phyloP scores from a whole-genome alignment of 1,140 invertebrate genomes.

The Danaus melanippus region DNA sequence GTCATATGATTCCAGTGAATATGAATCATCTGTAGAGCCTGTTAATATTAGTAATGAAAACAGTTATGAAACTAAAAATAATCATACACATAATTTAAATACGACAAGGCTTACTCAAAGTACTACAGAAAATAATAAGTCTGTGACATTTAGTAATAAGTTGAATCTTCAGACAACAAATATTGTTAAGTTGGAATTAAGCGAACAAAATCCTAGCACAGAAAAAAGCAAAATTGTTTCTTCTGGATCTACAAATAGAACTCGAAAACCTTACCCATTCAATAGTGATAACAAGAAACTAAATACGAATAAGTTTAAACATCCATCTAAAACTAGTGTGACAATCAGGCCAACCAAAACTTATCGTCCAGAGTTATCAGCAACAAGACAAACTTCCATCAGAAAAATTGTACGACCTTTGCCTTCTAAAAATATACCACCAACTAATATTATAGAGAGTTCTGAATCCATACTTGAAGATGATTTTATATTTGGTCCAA shows the following conservation, averaged over 20 bases:
- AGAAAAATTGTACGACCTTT: slow-evolving; percentile 46
- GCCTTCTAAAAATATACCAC: slow-evolving; percentile 28
- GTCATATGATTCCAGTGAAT: slow-evolving; percentile 37
- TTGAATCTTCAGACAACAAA: too few relatives aligned
- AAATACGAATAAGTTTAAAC: slow-evolving; percentile 42
- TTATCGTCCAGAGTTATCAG: slow-evolving; percentile 42
- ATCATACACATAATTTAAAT: too few relatives aligned
- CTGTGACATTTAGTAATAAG: too few relatives aligned
- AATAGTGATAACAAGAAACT: slow-evolving; percentile 43
- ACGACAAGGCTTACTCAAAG: too few relatives aligned
- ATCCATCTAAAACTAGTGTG: slow-evolving; percentile 34
- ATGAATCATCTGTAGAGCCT: slow-evolving; percentile 23
- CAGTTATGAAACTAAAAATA: too few relatives aligned
- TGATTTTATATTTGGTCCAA: slow-evolving; percentile 47
- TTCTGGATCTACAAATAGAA: slow-evolving; percentile 44
- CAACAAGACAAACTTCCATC: slow-evolving; percentile 35
- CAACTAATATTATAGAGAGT: slow-evolving; percentile 55
- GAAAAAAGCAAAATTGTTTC: slow-evolving; percentile 45
- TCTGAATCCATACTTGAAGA: slow-evolving; percentile 61
- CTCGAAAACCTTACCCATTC: slow-evolving; percentile 56
- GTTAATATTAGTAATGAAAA: slow-evolving; percentile 29
- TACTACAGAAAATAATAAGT: too few relatives aligned
- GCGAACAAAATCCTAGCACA: slow-evolving; percentile 33
- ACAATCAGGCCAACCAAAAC: slow-evolving; percentile 48
- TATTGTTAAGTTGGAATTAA: slow-evolving; percentile 22